phyloP scores from a whole-genome alignment of 2,888 invertebrate genomes.

The Caenorhabditis uteleia region DNA sequence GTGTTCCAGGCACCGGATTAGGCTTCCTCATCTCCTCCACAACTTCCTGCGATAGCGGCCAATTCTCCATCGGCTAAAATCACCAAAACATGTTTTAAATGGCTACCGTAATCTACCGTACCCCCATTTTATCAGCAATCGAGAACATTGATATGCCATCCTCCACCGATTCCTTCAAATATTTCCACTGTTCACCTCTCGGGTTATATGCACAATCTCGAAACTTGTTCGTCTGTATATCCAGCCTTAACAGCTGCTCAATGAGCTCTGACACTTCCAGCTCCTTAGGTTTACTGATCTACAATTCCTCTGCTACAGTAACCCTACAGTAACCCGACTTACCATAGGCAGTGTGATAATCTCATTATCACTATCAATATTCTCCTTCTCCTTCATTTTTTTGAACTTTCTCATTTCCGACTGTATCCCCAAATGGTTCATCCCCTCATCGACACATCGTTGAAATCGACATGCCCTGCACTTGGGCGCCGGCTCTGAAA shows the following conservation, averaged over 20 bases:
- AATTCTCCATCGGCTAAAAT: too few species aligned
- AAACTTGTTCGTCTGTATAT: background rate
- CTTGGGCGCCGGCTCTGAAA: conserved; percentile 8
- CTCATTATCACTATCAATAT: too few species aligned
- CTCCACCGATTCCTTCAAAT: background rate
- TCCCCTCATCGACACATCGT: conserved; percentile 14
- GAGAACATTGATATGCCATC: background rate
- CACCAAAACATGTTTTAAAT: too few species aligned
- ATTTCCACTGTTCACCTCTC: background rate
- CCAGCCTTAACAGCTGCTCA: background rate
- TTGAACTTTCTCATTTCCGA: background rate
- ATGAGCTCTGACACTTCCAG: background rate
- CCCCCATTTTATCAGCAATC: too few species aligned
- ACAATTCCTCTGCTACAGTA: background rate
- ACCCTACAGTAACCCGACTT: too few species aligned
- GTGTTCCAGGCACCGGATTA: too few species aligned
- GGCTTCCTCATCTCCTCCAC: too few species aligned
- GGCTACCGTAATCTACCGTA: too few species aligned
- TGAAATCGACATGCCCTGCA: conserved; percentile 19
- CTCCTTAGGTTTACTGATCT: background rate
- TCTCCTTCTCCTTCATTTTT: too few species aligned
- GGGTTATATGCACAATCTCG: background rate
- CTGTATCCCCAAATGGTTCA: conserved; percentile 9
- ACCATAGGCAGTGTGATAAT: too few species aligned
- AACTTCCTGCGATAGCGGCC: too few species aligned